These are phyloP conservation scores for Sebastes goodei DNA, from an alignment of 2,797 vertebrate genomes.

Conservation along the genomic window DNA sequence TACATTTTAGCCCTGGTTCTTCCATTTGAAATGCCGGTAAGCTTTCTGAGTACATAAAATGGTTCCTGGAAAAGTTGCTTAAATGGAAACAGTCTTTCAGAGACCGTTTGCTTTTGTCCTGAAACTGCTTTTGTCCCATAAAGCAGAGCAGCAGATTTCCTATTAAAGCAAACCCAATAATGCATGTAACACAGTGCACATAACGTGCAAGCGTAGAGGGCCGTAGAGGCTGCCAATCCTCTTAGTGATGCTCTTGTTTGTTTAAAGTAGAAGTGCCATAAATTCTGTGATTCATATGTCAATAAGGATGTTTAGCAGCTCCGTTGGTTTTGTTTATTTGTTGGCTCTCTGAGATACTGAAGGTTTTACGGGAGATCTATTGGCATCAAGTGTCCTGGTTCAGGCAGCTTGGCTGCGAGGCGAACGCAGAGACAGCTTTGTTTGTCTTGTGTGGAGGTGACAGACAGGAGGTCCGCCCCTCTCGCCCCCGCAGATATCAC, in stretches of 20 bases:
- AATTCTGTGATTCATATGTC: conserved; percentile 37
- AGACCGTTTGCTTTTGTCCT: neutral
- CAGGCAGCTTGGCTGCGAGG: neutral
- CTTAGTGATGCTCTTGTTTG: conserved; percentile 32
- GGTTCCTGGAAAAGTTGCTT: neutral
- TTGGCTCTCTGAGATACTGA: neutral
- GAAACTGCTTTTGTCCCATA: neutral
- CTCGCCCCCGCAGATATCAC: conserved; percentile 56
- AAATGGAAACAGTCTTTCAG: neutral
- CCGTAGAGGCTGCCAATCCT: conserved; percentile 34
- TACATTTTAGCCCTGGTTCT: neutral
- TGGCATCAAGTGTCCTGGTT: conserved; percentile 14
- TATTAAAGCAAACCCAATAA: neutral
- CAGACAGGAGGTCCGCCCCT: conserved; percentile 68
- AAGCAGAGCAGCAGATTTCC: neutral
- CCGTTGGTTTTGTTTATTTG: neutral
- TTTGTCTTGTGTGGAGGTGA: conserved; percentile 61
- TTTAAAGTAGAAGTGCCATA: conserved; percentile 3
- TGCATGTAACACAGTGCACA: neutral
- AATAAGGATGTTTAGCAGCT: conserved; percentile 31
- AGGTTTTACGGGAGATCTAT: conserved; percentile 17
- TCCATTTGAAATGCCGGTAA: neutral
- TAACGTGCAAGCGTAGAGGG: neutral
- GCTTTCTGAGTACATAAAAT: neutral
- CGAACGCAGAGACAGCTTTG: conserved; percentile 47